These are phyloP conservation scores for Chiridota heheva DNA, from an alignment of 35 echinoderm and acorn worm genomes.

Conservation along the genomic window DNA sequence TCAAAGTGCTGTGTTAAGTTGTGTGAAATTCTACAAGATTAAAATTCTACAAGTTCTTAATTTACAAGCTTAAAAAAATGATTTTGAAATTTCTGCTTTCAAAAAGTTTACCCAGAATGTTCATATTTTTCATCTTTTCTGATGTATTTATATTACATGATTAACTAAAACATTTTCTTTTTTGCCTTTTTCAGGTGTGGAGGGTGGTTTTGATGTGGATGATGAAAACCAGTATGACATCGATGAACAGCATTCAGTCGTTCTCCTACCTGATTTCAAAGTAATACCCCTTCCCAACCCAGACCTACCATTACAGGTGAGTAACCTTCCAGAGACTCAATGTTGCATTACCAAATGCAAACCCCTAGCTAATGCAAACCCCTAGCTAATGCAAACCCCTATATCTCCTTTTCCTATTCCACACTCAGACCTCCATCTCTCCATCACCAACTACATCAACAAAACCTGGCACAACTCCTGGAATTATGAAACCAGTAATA, in stretches of 20 bases:
- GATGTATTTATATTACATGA: too few species aligned
- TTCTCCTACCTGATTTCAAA: conserved; percentile 71
- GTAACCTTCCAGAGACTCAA: neutral
- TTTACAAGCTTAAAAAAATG: too few species aligned
- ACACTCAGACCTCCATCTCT: too few species aligned
- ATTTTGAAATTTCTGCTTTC: too few species aligned
- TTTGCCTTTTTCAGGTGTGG: conserved; percentile 61
- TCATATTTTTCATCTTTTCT: neutral
- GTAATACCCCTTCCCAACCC: conserved; percentile 68
- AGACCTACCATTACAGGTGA: conserved; percentile 78
- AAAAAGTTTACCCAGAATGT: neutral
- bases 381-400: neutral
- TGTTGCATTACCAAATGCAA: neutral
- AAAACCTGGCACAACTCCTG: too few species aligned
- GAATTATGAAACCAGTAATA: too few species aligned
- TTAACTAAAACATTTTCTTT: neutral
- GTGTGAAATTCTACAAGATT: too few species aligned
- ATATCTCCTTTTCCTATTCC: too few species aligned
- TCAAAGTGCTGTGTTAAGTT: too few species aligned
- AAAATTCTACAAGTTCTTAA: too few species aligned
- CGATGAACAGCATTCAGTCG: conserved; percentile 75
- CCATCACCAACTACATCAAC: too few species aligned
- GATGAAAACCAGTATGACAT: conserved; percentile 92
- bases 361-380: neutral
- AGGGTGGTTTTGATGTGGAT: conserved; percentile 94